Evolutionary conservation across 2,888 invertebrate genomes (phyloP), one percentile per base, ranked within the genome.

Genomic region (Cerceris ruficornis): DNA sequence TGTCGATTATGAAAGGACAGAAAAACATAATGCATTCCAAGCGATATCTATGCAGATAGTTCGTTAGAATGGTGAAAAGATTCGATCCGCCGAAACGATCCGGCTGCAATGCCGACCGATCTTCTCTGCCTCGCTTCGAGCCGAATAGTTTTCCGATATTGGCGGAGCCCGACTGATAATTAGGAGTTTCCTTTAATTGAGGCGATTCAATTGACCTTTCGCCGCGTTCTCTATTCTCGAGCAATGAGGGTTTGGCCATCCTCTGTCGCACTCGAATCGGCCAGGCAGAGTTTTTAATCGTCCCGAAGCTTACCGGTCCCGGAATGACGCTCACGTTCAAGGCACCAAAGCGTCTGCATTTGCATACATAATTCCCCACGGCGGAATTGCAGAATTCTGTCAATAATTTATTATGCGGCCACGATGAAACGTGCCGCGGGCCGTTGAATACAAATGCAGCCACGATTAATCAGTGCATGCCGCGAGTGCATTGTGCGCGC

Each of bases 131-230:
- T 77, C 75, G 71, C 83, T 86, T 85, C 84, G 84, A 86, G 87
- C 89, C 83, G 84, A 91, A 90, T 89, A 88, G 89, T 89, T 91
- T 90, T 88, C 89, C 90, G 80, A 91, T 91, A 89, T 88, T 81
- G 86, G 76, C 80, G 80, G 74, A 69, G 68, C 72, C 75, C 78
- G 76, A 80, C 81, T 88, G 86, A 88, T 90, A 90, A 91, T 91
- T 91, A 91, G 87, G 86, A 89, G 86, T 88, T 88, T 88, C 87
- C 86, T 87, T 86, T 89, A 88, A 90, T 89, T 88, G 87, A 85
- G 84, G 80, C 85, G 80, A 88, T 88, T 91, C 87, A 88, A 90
- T 90, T 84, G 86, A 67, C 59, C 78, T 75, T 69, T 77, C 68
- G 50, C 49, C 71, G 52, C 68, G n/a, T 57, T 28, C 52, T 41